A percentile compares a stretch with the other conserved stretches of the same genome.
Evolutionary conservation across 2,113 vertebrate genomes (phyloP).

Genomic region (Ceyx melanurus): DNA sequence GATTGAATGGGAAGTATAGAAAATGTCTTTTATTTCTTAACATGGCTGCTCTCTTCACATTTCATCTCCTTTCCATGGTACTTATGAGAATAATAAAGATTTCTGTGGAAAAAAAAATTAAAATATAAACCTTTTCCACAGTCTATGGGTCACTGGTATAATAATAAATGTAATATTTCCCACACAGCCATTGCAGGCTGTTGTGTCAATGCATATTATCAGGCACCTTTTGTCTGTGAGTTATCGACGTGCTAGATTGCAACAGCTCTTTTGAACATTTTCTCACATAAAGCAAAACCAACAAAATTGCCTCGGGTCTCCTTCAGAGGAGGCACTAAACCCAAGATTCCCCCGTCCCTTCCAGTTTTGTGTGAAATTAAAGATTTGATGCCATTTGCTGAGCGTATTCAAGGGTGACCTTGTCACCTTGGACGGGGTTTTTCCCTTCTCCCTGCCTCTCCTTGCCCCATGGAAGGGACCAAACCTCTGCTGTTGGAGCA

Average conservation of each 20-base stretch:
- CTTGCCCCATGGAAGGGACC: neutral
- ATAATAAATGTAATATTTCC: slow-evolving; percentile 28
- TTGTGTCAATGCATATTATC: slow-evolving; percentile 47
- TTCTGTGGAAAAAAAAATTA: neutral
- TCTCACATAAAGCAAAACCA: slow-evolving; percentile 47
- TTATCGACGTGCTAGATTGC: slow-evolving; percentile 51
- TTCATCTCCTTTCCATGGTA: neutral
- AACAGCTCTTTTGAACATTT: slow-evolving; percentile 48
- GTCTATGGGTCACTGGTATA: slow-evolving; percentile 18
- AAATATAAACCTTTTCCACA: neutral
- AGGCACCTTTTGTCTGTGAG: slow-evolving; percentile 35
- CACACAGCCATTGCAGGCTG: slow-evolving; percentile 5
- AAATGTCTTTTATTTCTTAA: neutral
- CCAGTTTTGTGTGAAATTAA: slow-evolving; percentile 26
- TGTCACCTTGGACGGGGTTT: neutral
- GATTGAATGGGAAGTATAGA: neutral
- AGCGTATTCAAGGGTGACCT: neutral
- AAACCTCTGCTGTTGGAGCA: slow-evolving; percentile 19
- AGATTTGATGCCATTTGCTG: slow-evolving; percentile 28
- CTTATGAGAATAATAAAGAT: slow-evolving; percentile 18
- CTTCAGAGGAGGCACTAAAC: slow-evolving; percentile 33
- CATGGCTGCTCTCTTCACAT: neutral
- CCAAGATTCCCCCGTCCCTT: neutral
- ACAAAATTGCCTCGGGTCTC: slow-evolving; percentile 27
- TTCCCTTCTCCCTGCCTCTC: neutral